Evolutionary conservation across 1,140 invertebrate species (phyloP).

Genomic region (Melitaea cinxia): DNA sequence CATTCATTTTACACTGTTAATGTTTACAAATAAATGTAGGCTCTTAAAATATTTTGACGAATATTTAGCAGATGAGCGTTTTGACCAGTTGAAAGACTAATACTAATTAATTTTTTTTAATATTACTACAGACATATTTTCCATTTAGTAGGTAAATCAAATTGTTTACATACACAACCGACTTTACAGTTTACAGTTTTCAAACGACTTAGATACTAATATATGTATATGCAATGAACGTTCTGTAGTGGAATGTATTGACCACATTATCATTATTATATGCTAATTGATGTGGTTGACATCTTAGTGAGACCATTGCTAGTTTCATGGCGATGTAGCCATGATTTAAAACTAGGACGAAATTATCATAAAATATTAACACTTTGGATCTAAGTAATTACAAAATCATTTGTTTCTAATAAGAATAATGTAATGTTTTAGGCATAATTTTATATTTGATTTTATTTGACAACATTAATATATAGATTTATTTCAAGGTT

Average conservation of each 20-base stretch:
- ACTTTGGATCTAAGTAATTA: background rate
- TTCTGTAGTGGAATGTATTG: conserved; percentile 24
- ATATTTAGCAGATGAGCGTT: too few species aligned
- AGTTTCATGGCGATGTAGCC: conserved; percentile 17
- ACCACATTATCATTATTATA: conserved; percentile 30
- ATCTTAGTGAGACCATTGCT: conserved; percentile 22
- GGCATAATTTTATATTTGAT: too few species aligned
- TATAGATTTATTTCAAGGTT: too few species aligned
- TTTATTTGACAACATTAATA: too few species aligned
- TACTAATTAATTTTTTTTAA: too few species aligned
- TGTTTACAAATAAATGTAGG: background rate
- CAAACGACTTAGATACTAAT: background rate
- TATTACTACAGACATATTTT: too few species aligned
- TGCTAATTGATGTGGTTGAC: conserved; percentile 28
- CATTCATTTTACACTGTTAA: background rate
- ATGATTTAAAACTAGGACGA: conserved; percentile 19
- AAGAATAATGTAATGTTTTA: too few species aligned
- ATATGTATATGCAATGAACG: conserved; percentile 3
- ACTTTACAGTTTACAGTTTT: too few species aligned
- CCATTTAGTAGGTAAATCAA: too few species aligned
- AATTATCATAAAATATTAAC: background rate
- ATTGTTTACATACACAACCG: too few species aligned
- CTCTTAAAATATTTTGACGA: background rate
- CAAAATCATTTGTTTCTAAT: background rate
- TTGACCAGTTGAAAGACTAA: too few species aligned